Evolutionary conservation across 2,888 invertebrate species (phyloP).

Genomic region (Aethes cnicana): DNA sequence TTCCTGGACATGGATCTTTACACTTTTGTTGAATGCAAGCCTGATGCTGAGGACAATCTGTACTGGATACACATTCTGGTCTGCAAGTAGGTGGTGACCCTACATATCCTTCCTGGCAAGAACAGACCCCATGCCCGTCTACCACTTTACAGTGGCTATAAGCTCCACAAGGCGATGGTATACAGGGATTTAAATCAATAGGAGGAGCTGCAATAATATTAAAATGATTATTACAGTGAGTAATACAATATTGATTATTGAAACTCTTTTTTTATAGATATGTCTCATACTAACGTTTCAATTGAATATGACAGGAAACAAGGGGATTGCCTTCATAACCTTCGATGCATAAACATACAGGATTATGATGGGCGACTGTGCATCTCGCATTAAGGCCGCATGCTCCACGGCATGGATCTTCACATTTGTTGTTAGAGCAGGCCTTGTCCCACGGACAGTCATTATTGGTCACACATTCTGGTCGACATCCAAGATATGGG

Average conservation of each 20-base stretch:
- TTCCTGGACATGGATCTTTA: conserved; percentile 89
- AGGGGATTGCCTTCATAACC: conserved; percentile 91
- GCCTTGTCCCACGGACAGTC: conserved; percentile 90
- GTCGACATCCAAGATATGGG: conserved; percentile 92
- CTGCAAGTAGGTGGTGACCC: conserved; percentile 90
- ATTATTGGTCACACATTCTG: conserved; percentile 91
- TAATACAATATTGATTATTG: background rate
- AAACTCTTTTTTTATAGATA: background rate
- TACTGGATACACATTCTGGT: conserved; percentile 89
- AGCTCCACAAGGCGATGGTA: conserved; percentile 89
- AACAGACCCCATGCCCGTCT: conserved; percentile 89
- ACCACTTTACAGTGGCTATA: conserved; percentile 88
- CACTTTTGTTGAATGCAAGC: conserved; percentile 89
- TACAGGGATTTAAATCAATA: conserved; percentile 84
- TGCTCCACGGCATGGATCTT: conserved; percentile 90
- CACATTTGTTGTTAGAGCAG: conserved; percentile 92
- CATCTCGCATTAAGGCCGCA: conserved; percentile 92
- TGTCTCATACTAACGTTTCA: conserved; percentile 62
- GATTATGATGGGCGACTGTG: conserved; percentile 90
- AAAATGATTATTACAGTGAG: conserved; percentile 6
- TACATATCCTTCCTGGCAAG: conserved; percentile 88
- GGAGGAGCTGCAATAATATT: conserved; percentile 59
- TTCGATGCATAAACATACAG: conserved; percentile 89
- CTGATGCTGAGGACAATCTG: conserved; percentile 88
- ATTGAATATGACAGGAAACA: conserved; percentile 76